These are phyloP conservation scores for Artemia sinica DNA, from an alignment of 2,888 invertebrate species.

Conservation along the genomic window DNA sequence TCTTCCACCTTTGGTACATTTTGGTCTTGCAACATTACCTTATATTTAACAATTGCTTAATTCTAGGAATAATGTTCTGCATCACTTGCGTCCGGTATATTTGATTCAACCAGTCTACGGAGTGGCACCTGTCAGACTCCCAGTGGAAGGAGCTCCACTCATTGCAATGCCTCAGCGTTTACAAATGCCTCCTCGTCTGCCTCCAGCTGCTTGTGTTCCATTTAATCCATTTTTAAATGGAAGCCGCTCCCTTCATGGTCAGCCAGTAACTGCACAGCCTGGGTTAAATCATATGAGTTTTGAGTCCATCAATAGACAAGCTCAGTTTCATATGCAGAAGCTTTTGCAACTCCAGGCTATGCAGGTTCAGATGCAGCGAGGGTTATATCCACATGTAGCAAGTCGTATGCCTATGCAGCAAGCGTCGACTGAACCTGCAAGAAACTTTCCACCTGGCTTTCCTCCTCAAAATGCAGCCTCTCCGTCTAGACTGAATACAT, in stretches of 20 bases:
- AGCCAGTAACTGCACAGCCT: background rate
- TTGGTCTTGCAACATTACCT: too few species aligned
- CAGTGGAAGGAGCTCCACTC: constrained; percentile 6
- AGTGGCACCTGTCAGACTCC: background rate
- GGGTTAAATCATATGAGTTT: too few species aligned
- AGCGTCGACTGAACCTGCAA: background rate
- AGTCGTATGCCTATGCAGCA: background rate
- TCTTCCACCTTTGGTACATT: too few species aligned
- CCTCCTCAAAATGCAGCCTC: background rate
- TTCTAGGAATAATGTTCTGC: background rate
- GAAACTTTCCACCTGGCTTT: background rate
- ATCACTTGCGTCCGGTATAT: background rate
- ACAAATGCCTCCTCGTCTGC: background rate
- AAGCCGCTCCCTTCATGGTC: background rate
- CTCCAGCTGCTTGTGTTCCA: background rate
- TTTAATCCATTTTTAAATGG: background rate
- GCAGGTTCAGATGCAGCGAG: background rate
- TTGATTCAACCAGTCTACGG: background rate
- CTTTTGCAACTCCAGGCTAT: background rate
- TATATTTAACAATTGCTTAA: too few species aligned
- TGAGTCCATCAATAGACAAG: background rate
- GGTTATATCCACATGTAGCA: background rate
- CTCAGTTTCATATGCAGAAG: constrained; percentile 7
- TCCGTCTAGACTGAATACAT: background rate
- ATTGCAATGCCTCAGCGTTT: background rate